Conservation (phyloP, 2,797 vertebrate species). For the Phaenicophaeus curvirostris region DNA sequence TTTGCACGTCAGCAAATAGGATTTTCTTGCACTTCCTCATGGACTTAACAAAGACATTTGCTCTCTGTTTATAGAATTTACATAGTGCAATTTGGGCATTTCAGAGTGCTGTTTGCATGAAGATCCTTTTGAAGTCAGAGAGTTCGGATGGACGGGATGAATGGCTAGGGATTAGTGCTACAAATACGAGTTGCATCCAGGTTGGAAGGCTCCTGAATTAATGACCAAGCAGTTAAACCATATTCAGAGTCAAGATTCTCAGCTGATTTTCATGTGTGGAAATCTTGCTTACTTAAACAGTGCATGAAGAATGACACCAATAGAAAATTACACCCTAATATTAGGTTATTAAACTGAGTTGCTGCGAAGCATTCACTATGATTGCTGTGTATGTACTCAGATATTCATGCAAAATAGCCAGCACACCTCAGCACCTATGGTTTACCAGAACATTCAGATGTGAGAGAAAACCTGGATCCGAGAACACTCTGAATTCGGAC, state of each 20-base stretch:
- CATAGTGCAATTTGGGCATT: conserved; percentile 35
- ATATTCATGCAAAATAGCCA: background rate
- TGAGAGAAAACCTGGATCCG: background rate
- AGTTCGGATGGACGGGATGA: background rate
- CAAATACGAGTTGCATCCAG: background rate
- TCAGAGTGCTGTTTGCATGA: conserved; percentile 8
- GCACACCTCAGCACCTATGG: background rate
- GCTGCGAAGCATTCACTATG: background rate
- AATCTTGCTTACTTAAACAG: background rate
- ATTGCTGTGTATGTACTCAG: background rate
- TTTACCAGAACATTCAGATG: background rate
- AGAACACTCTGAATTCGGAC: background rate
- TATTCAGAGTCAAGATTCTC: background rate
- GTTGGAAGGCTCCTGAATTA: background rate
- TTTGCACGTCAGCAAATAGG: conserved; percentile 56
- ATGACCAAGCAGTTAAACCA: background rate
- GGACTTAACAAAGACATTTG: conserved; percentile 56
- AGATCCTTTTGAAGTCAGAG: conserved; percentile 30
- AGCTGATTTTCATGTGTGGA: background rate
- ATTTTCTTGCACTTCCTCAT: conserved; percentile 57
- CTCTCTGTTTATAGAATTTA: conserved; percentile 57
- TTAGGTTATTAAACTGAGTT: background rate
- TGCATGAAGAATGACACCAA: background rate
- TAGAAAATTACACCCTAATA: background rate
- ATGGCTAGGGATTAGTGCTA: background rate